Conservation (phyloP, 2,888 invertebrate species). For the Dicyrtomina minuta region DNA sequence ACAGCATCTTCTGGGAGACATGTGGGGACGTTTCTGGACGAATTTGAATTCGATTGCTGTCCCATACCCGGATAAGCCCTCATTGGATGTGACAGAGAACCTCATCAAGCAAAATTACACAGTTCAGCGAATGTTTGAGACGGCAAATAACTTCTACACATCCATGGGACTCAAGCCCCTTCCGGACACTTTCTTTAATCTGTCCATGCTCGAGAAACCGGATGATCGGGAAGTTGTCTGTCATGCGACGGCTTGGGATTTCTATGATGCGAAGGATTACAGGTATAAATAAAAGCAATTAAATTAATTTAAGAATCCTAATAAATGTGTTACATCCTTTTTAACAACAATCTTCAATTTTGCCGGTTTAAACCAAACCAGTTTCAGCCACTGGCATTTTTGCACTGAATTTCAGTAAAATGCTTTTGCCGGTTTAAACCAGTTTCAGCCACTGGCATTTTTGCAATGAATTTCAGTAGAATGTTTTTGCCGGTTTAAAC, state of each 20-base stretch:
- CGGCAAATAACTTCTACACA: conserved; percentile 79
- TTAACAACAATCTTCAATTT: no score
- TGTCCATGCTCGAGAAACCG: conserved; percentile 77
- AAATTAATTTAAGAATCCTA: neutral
- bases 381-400: no score
- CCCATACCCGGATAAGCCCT: conserved; percentile 53
- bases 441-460: no score
- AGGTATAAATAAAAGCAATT: conserved; percentile 62
- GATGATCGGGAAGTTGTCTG: conserved; percentile 66
- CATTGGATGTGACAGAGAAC: conserved; percentile 52
- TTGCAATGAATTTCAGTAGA: neutral
- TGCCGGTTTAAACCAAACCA: no score
- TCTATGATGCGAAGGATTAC: conserved; percentile 78
- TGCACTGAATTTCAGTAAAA: neutral
- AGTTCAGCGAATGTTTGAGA: conserved; percentile 67
- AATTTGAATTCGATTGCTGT: conserved; percentile 51
- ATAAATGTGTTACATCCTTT: no score
- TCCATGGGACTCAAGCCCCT: conserved; percentile 77
- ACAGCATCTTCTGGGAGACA: conserved; percentile 58
- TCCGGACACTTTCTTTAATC: conserved; percentile 76
- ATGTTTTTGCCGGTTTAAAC: no score
- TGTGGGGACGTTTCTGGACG: conserved; percentile 55
- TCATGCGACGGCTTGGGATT: conserved; percentile 66
- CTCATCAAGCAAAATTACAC: conserved; percentile 46
- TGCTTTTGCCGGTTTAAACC: no score